Evolutionary conservation across 2,797 vertebrate genomes (phyloP).

Genomic region (Cephalopachus bancanus): DNA sequence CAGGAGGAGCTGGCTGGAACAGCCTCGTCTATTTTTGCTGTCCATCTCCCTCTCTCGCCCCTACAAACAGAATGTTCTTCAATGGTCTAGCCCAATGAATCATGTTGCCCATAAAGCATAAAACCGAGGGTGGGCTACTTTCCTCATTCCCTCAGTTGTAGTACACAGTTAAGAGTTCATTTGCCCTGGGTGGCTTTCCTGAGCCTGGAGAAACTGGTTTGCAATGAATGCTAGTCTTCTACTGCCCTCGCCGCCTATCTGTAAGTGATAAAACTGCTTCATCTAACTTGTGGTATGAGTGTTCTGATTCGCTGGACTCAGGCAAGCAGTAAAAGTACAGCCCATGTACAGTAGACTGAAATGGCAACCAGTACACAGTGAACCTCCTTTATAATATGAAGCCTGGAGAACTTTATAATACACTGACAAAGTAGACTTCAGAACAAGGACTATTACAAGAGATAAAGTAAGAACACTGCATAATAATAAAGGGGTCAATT

Average conservation of each 20-base stretch:
- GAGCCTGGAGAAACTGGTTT: background rate
- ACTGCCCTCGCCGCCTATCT: background rate
- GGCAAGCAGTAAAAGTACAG: background rate
- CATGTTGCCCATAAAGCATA: background rate
- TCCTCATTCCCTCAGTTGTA: background rate
- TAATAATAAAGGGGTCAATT: background rate
- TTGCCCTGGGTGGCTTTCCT: background rate
- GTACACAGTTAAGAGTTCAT: background rate
- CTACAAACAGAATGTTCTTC: background rate
- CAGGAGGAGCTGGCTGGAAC: background rate
- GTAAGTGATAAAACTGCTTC: background rate
- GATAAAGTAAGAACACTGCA: background rate
- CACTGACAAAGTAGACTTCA: background rate
- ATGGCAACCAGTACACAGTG: background rate
- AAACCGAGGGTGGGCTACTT: background rate
- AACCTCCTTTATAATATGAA: conserved; percentile 34
- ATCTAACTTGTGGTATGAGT: background rate
- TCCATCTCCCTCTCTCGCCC: background rate
- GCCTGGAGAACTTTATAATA: background rate
- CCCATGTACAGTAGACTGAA: background rate
- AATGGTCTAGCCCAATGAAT: background rate
- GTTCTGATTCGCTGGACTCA: background rate
- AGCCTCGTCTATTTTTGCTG: background rate
- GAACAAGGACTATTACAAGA: conserved; percentile 38
- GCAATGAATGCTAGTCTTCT: background rate